Percentiles rank a stretch among this genome's conserved stretches.
These are phyloP conservation scores for Syndactyla subalaris DNA, from an alignment of 2,797 vertebrate genomes.

Conservation along the genomic window DNA sequence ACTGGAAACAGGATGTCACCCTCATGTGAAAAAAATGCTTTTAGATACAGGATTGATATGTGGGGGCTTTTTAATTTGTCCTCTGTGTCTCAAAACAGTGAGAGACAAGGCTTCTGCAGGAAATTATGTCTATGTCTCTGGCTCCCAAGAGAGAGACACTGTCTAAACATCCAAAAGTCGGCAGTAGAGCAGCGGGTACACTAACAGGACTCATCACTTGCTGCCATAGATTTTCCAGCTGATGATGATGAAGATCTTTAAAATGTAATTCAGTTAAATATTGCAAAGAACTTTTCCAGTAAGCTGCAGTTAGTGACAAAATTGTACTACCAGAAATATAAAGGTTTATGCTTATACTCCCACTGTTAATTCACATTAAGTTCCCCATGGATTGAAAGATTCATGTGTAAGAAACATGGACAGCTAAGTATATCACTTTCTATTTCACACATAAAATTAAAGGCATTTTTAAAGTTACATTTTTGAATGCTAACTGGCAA, in stretches of 20 bases:
- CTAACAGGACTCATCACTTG: neutral
- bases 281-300: slow-evolving; percentile 43
- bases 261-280: slow-evolving; percentile 58
- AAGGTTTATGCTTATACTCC: neutral
- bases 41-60: neutral
- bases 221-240: slow-evolving; percentile 40
- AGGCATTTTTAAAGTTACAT: neutral
- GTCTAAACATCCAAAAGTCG: neutral
- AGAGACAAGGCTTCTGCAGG: neutral
- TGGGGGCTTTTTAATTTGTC: neutral
- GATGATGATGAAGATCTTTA: slow-evolving; percentile 23
- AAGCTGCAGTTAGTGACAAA: neutral
- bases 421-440: neutral
- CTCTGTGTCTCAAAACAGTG: neutral
- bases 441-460: slow-evolving; percentile 36
- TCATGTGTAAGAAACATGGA: neutral
- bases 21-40: neutral
- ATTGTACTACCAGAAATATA: slow-evolving; percentile 4
- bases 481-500: slow-evolving; percentile 24
- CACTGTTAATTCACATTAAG: slow-evolving; percentile 3
- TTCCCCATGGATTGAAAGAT: neutral
- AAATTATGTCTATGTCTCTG: neutral
- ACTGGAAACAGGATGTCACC: neutral
- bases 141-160: neutral
- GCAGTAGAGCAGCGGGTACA: neutral